Conservation (phyloP, 1,140 invertebrate genomes). For the Geopemphigus sp. region DNA sequence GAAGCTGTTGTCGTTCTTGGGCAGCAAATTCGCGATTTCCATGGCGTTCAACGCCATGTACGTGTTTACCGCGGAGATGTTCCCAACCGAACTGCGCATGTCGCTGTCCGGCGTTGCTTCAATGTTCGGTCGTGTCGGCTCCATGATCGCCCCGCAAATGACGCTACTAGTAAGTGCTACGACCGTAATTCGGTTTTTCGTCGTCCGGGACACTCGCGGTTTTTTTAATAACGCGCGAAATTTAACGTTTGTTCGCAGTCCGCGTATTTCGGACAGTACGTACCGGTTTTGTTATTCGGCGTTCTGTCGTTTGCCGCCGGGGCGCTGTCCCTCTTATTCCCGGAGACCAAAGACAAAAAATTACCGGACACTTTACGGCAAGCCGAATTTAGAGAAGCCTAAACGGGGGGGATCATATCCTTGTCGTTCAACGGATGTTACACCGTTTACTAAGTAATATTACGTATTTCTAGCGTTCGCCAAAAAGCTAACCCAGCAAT, state of each 20-base stretch:
- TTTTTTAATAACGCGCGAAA: not conserved
- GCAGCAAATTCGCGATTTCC: constrained; percentile 73
- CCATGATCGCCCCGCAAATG: constrained; percentile 67
- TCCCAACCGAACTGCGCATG: constrained; percentile 67
- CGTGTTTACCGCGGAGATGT: constrained; percentile 71
- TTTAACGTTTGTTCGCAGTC: not conserved
- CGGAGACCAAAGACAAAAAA: constrained; percentile 67
- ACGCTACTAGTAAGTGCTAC: constrained; percentile 62
- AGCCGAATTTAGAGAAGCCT: constrained; percentile 57
- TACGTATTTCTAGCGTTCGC: no score
- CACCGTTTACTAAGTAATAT: no score
- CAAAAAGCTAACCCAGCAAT: no score
- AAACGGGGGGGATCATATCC: no score
- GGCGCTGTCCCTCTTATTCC: constrained; percentile 64
- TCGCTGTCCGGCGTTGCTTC: constrained; percentile 68
- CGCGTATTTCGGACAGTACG: constrained; percentile 14
- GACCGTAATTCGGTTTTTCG: no score
- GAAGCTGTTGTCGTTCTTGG: constrained; percentile 60
- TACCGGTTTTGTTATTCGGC: constrained; percentile 66
- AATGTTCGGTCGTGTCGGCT: constrained; percentile 69
- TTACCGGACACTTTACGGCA: constrained; percentile 70
- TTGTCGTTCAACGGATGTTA: no score
- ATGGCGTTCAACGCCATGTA: constrained; percentile 69
- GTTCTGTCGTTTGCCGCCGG: constrained; percentile 65
- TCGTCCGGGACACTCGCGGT: no score